These are phyloP conservation scores for Petrocephalus zakoni DNA, from an alignment of 2,113 vertebrate genomes.

Conservation along the genomic window DNA sequence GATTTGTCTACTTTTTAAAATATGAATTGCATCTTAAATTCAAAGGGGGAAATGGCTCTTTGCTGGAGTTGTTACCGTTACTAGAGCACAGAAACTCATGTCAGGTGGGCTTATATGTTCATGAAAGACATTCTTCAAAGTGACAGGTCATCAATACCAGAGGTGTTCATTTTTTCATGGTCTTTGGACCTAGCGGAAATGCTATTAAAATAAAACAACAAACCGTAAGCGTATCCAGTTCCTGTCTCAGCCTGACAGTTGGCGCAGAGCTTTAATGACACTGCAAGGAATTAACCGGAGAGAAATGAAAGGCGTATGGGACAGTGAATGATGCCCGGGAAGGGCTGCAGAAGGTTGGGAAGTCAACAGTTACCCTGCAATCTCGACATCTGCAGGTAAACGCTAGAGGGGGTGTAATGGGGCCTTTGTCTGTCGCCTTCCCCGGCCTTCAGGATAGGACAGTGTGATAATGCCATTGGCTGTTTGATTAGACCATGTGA, in stretches of 20 bases:
- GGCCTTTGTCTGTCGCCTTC: not conserved
- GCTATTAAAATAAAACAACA: slow-evolving; percentile 58
- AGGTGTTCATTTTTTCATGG: slow-evolving; percentile 67
- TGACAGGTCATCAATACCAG: slow-evolving; percentile 67
- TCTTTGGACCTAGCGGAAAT: slow-evolving; percentile 62
- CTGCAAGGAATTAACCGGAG: slow-evolving; percentile 42
- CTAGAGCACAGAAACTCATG: slow-evolving; percentile 57
- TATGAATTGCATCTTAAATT: slow-evolving; percentile 27
- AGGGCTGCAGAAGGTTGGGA: not conserved
- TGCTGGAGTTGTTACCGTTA: slow-evolving; percentile 65
- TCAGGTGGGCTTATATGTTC: slow-evolving; percentile 63
- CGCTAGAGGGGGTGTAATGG: not conserved
- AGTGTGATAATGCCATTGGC: not conserved
- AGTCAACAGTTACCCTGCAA: not conserved
- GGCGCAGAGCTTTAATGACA: slow-evolving; percentile 55
- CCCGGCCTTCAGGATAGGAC: not conserved
- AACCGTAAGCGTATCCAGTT: slow-evolving; percentile 52
- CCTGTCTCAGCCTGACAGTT: slow-evolving; percentile 64
- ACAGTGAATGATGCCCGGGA: slow-evolving; percentile 34
- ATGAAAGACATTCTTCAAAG: slow-evolving; percentile 73
- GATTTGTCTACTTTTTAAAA: slow-evolving; percentile 14
- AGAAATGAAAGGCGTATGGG: slow-evolving; percentile 43
- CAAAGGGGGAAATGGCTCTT: slow-evolving; percentile 47
- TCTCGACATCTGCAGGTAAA: not conserved
- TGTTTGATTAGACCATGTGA: slow-evolving; percentile 39